A percentile compares a stretch with the other conserved stretches of the same genome.
Conservation (phyloP, 2,797 vertebrate genomes). For the Poecilia picta region DNA sequence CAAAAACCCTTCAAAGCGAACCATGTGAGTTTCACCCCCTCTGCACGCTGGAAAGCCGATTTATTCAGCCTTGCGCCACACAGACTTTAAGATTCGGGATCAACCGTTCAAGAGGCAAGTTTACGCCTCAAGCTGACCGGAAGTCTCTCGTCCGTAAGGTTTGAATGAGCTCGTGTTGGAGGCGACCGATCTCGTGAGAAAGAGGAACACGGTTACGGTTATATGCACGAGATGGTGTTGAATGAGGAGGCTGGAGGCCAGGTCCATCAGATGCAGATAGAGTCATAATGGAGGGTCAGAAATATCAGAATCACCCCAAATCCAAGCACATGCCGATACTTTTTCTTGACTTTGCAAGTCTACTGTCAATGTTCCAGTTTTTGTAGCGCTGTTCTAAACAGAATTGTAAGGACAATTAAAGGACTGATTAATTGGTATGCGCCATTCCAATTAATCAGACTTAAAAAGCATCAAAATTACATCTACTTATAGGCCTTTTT, state of each 20-base stretch:
- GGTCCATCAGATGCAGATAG: background rate
- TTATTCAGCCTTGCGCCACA: background rate
- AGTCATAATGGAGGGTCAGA: background rate
- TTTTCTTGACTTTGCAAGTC: background rate
- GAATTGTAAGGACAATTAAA: background rate
- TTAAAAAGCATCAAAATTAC: background rate
- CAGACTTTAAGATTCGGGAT: background rate
- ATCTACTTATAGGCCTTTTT: background rate
- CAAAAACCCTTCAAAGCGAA: constrained; percentile 16
- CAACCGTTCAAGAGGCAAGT: background rate
- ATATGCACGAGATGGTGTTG: background rate
- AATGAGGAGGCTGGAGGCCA: background rate
- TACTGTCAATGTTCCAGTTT: background rate
- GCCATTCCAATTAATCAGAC: background rate
- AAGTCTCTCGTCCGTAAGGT: background rate
- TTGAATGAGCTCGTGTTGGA: background rate
- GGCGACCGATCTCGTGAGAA: background rate
- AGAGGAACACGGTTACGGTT: background rate
- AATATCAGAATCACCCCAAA: background rate
- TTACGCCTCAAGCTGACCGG: background rate
- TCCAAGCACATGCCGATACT: background rate
- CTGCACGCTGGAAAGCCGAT: constrained; percentile 4
- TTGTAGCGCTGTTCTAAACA: background rate
- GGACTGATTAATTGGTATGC: no score
- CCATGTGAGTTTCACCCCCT: constrained; percentile 13